Evolutionary conservation across 2,797 vertebrate genomes (phyloP).

Genomic region (Mastacembelus armatus): DNA sequence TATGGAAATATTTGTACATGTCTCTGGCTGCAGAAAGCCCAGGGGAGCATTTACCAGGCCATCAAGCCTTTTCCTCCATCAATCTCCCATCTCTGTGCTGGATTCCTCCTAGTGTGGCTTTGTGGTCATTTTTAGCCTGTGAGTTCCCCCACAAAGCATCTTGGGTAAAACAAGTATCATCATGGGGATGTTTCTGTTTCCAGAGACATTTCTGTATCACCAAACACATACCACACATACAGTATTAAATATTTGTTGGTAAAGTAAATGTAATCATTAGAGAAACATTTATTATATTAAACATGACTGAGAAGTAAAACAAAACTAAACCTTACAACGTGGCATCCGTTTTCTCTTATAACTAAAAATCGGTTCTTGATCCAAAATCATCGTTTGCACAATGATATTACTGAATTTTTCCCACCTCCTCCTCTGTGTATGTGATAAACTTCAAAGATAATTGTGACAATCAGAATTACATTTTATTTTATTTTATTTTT

Average conservation of each 20-base stretch:
- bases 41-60: conserved; percentile 59
- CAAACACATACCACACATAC: background rate
- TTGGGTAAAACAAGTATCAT: conserved; percentile 39
- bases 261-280: background rate
- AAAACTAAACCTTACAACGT: no score
- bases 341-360: no score
- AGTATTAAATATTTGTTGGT: background rate
- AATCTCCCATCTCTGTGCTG: conserved; percentile 35
- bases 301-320: background rate
- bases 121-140: conserved; percentile 40
- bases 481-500: background rate
- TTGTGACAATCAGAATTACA: conserved; percentile 32
- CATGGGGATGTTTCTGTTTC: conserved; percentile 27
- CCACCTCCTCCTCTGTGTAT: background rate
- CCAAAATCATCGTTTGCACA: conserved; percentile 8
- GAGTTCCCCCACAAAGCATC: conserved; percentile 36
- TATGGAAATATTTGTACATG: conserved; percentile 75
- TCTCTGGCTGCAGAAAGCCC: conserved; percentile 52
- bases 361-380: background rate
- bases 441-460: conserved; percentile 39
- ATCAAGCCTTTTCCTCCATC: conserved; percentile 39
- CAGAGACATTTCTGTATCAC: conserved; percentile 4
- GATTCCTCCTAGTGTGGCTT: conserved; percentile 37
- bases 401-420: conserved; percentile 6
- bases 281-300: no score